phyloP scores from a whole-genome alignment of 2,113 vertebrate genomes.

The Aptenodytes forsteri region DNA sequence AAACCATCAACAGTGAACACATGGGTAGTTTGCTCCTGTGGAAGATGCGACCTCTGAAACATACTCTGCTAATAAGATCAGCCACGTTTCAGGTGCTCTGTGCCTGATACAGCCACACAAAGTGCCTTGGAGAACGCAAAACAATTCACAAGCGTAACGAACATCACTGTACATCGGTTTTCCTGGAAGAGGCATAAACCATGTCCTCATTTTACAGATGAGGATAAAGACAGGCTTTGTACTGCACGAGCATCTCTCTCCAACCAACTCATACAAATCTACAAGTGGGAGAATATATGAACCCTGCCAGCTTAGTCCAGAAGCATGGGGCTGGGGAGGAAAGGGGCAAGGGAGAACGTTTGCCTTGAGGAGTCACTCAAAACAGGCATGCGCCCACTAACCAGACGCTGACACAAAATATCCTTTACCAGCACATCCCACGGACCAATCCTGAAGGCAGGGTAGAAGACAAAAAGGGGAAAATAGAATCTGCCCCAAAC shows the following conservation, averaged over 20 bases:
- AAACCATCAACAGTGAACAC: accelerated
- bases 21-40: background rate
- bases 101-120: background rate
- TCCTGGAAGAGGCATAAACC: background rate
- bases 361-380: background rate
- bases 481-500: background rate
- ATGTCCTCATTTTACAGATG: background rate
- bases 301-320: background rate
- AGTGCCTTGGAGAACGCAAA: background rate
- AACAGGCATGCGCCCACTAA: background rate
- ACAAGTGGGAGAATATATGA: background rate
- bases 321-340: background rate
- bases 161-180: background rate
- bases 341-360: accelerated
- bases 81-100: background rate
- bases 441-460: background rate
- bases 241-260: background rate
- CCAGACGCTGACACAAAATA: background rate
- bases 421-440: background rate
- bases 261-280: background rate
- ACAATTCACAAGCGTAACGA: background rate
- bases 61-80: background rate
- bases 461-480: background rate
- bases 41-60: background rate
- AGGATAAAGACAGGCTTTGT: background rate